These are phyloP conservation scores for Brachionus plicatilis DNA, from an alignment of 1,140 invertebrate genomes.

Conservation along the genomic window DNA sequence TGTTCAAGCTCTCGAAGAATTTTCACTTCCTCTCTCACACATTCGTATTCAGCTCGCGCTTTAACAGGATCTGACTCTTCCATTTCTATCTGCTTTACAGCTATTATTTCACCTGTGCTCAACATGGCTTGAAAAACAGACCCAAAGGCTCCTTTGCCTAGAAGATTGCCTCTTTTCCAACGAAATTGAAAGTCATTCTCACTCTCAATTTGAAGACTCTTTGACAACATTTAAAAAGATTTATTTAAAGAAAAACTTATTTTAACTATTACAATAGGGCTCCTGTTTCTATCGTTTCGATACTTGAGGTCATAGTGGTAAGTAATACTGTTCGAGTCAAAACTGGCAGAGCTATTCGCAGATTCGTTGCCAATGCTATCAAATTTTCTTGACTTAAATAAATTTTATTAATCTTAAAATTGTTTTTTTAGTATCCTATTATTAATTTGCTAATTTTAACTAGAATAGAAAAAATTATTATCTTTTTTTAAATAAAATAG, in stretches of 20 bases:
- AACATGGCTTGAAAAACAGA: conserved; percentile 54
- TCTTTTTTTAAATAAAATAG: too few relatives aligned
- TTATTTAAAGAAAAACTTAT: background rate
- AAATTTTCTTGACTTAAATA: background rate
- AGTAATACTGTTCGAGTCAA: conserved; percentile 13
- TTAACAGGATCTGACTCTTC: conserved; percentile 49
- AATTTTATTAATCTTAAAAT: background rate
- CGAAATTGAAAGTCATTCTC: conserved; percentile 24
- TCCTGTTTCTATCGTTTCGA: background rate
- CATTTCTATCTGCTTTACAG: conserved; percentile 55
- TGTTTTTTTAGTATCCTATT: too few relatives aligned
- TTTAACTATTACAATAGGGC: conserved; percentile 15
- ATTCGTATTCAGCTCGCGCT: conserved; percentile 53
- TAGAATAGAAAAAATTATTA: too few relatives aligned
- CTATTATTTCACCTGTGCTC: conserved; percentile 52
- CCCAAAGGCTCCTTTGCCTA: conserved; percentile 55
- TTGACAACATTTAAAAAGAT: background rate
- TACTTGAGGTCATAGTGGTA: conserved; percentile 21
- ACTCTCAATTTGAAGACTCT: conserved; percentile 32
- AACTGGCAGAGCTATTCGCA: background rate
- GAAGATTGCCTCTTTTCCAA: conserved; percentile 54
- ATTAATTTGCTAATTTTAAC: too few relatives aligned
- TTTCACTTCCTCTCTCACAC: conserved; percentile 55
- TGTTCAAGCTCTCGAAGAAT: conserved; percentile 53
- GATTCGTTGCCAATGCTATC: conserved; percentile 22